Conservation (phyloP, 2,797 vertebrate genomes). For the Dendrocincla fuliginosa region DNA sequence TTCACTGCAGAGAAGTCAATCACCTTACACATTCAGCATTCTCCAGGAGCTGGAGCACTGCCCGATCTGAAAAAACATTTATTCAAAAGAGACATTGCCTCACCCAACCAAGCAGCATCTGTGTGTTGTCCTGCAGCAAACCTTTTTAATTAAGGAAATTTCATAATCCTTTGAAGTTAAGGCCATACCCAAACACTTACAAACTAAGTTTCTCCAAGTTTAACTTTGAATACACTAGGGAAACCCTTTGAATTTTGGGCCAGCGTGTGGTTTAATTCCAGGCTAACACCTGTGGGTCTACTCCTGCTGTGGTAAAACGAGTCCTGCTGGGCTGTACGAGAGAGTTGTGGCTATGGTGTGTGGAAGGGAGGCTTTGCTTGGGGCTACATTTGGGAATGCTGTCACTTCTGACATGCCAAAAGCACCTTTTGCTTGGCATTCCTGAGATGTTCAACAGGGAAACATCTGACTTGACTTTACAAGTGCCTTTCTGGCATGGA, state of each 20-base stretch:
- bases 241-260: not conserved
- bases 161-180: not conserved
- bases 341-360: fast-evolving
- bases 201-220: not conserved
- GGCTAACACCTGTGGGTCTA: not conserved
- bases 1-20: not conserved
- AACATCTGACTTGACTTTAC: not conserved
- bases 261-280: not conserved
- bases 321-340: not conserved
- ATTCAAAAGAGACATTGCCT: not conserved
- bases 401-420: not conserved
- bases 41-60: not conserved
- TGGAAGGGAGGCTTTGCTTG: not conserved
- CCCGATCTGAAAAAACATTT: not conserved
- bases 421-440: fast-evolving
- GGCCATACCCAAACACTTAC: not conserved
- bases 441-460: not conserved
- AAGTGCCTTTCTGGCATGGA: not conserved
- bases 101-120: not conserved
- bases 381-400: fast-evolving
- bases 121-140: not conserved
- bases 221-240: not conserved
- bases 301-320: not conserved
- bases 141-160: not conserved
- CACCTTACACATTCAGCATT: not conserved